Percentiles rank a stretch among this genome's conserved stretches.
These are phyloP conservation scores for Trissolcus japonicus DNA, from an alignment of 2,888 invertebrate genomes.

Conservation along the genomic window DNA sequence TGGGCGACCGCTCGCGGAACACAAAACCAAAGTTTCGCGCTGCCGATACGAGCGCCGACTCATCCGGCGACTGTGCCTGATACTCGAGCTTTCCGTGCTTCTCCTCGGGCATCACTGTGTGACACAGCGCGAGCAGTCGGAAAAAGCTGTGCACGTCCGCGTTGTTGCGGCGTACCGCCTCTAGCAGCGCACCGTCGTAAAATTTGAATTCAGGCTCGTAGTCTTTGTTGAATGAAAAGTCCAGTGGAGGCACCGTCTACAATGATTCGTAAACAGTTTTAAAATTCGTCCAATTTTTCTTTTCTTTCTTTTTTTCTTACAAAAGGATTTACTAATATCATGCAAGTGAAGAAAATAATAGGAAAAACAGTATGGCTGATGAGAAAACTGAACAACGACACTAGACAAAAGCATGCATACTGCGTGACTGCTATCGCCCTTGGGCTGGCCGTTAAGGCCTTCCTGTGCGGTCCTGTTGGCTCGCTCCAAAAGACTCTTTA, in stretches of 20 bases:
- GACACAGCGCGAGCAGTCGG: conserved; percentile 94
- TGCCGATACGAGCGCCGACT: conserved; percentile 96
- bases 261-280: not conserved
- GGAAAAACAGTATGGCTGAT: no score
- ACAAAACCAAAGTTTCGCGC: conserved; percentile 99
- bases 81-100: conserved; percentile 88
- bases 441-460: conserved; percentile 68
- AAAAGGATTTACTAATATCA: no score
- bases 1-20: conserved; percentile 94
- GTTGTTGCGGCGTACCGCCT: conserved; percentile 87
- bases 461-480: conserved; percentile 71
- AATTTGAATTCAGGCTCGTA: conserved; percentile 95
- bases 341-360: no score
- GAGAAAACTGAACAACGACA: conserved; percentile 29
- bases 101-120: conserved; percentile 98
- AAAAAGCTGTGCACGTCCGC: conserved; percentile 91
- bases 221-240: conserved; percentile 96
- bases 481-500: conserved; percentile 72
- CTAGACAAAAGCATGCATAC: conserved; percentile 74
- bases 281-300: no score
- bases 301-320: no score
- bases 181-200: conserved; percentile 91
- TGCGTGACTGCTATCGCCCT: conserved; percentile 67
- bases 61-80: conserved; percentile 99
- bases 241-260: conserved; percentile 87